phyloP scores from a whole-genome alignment of 2,113 vertebrate species.

The Colinus virginianus region DNA sequence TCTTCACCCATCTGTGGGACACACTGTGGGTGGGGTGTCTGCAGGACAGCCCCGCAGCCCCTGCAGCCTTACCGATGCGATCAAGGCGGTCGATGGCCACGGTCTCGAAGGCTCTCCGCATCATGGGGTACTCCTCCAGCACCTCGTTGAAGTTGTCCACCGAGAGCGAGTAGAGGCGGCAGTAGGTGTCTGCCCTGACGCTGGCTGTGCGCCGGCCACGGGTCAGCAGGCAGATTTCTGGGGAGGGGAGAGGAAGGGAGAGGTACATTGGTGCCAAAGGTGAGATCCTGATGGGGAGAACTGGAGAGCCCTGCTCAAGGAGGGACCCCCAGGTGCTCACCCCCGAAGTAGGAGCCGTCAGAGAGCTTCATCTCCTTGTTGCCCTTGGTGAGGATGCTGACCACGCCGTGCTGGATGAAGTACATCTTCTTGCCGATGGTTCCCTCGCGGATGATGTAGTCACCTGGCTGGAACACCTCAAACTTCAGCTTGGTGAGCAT shows the following conservation, averaged over 20 bases:
- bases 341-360: conserved; percentile 96
- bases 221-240: conserved; percentile 97
- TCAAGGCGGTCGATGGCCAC: conserved; percentile 97
- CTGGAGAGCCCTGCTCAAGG: not conserved
- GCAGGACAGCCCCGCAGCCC: no score
- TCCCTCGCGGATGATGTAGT: conserved; percentile 95
- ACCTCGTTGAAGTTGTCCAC: conserved; percentile 98
- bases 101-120: conserved; percentile 96
- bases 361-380: conserved; percentile 96
- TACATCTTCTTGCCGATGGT: conserved; percentile 99
- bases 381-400: conserved; percentile 92
- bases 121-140: conserved; percentile 98
- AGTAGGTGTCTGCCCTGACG: conserved; percentile 94
- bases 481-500: conserved; percentile 98
- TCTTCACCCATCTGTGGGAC: not conserved
- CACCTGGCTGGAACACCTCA: conserved; percentile 94
- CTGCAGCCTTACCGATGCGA: conserved; percentile 86
- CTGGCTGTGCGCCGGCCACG: conserved; percentile 94
- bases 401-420: conserved; percentile 96
- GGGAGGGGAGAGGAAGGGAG: not conserved
- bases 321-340: conserved; percentile 62
- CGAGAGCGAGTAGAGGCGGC: conserved; percentile 93
- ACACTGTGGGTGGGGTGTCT: not conserved
- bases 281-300: fast-evolving
- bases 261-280: not conserved